These are phyloP conservation scores for Xestia rhomboidea DNA, from an alignment of 2,888 invertebrate species.

Conservation along the genomic window DNA sequence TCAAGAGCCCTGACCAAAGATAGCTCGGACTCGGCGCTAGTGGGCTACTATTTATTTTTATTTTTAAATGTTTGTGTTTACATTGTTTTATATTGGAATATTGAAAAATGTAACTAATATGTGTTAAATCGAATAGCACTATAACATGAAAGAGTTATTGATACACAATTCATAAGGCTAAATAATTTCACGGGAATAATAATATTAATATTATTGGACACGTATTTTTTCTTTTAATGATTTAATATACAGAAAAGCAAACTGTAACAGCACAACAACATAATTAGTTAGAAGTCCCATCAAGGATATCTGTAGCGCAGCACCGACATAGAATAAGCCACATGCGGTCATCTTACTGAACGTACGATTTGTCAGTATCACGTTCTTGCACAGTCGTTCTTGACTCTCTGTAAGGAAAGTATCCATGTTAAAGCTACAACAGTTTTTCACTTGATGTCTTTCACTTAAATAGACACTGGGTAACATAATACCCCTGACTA, in stretches of 20 bases:
- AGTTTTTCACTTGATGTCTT: not conserved
- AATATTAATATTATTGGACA: too few species aligned
- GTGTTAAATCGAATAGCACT: too few species aligned
- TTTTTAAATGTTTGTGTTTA: too few species aligned
- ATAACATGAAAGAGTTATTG: too few species aligned
- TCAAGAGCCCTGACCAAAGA: too few species aligned
- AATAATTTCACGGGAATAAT: too few species aligned
- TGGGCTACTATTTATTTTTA: too few species aligned
- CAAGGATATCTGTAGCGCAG: slow-evolving; percentile 1
- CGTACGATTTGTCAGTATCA: not conserved
- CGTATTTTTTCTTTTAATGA: not conserved
- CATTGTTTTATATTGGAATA: too few species aligned
- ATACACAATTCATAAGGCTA: too few species aligned
- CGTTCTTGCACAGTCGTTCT: not conserved
- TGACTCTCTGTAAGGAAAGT: not conserved
- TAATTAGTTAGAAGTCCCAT: slow-evolving; percentile 7
- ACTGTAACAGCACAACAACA: slow-evolving; percentile 27
- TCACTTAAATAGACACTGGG: too few species aligned
- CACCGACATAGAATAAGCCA: slow-evolving; percentile 42
- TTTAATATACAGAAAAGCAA: slow-evolving; percentile 2
- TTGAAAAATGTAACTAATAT: too few species aligned
- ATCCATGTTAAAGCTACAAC: not conserved
- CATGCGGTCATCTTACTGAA: not conserved
- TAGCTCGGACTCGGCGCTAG: too few species aligned
- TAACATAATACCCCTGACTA: not conserved